A percentile compares a stretch with the other conserved stretches of the same genome.
phyloP scores from a whole-genome alignment of 2,888 invertebrate genomes.

The Drosophila cognata region DNA sequence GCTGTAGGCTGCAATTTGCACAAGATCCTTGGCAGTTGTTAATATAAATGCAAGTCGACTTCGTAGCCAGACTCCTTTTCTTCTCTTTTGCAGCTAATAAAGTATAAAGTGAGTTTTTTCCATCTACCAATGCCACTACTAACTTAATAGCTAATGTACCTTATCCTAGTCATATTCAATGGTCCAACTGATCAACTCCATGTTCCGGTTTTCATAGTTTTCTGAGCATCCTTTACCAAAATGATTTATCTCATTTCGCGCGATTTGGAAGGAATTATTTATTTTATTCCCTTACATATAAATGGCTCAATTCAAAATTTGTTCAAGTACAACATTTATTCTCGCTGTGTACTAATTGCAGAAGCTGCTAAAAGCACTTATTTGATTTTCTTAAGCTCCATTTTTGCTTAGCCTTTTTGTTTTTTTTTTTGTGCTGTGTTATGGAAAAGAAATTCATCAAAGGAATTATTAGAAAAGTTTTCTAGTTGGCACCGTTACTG shows the following conservation, averaged over 20 bases:
- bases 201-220: background rate
- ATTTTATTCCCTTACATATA: background rate
- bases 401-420: background rate
- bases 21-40: background rate
- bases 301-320: background rate
- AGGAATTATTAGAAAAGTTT: constrained; percentile 76
- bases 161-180: background rate
- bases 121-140: background rate
- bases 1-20: background rate
- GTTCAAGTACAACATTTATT: background rate
- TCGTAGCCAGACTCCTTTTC: background rate
- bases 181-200: background rate
- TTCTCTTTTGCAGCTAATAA: no score
- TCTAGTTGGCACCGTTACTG: constrained; percentile 63
- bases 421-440: background rate
- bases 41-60: background rate
- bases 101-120: no score
- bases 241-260: background rate
- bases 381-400: background rate
- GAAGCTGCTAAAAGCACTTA: background rate
- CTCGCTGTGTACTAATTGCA: background rate
- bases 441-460: constrained; percentile 61
- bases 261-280: background rate
- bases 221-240: background rate
- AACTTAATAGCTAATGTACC: background rate